Conservation (phyloP, 1,140 invertebrate genomes). For the Eupristina koningsbergeri region DNA sequence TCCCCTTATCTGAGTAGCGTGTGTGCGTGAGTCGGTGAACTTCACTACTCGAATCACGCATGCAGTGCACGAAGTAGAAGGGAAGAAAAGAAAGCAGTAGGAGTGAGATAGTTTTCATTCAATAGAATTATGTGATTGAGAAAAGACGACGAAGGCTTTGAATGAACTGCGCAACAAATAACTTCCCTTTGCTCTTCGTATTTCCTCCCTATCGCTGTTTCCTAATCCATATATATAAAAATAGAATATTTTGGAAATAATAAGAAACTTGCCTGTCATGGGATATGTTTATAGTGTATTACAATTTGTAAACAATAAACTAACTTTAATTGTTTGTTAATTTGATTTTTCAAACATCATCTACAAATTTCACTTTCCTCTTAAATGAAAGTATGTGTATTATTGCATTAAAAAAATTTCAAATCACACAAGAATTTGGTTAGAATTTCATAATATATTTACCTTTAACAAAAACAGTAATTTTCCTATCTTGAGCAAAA, state of each 20-base stretch:
- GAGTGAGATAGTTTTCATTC: constrained; percentile 8
- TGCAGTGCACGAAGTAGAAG: constrained; percentile 7
- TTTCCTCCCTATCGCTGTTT: not conserved
- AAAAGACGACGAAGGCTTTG: not conserved
- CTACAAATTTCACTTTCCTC: too few species aligned
- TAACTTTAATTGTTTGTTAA: too few species aligned
- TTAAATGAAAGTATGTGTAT: too few species aligned
- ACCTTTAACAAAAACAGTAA: too few species aligned
- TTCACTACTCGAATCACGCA: not conserved
- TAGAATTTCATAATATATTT: too few species aligned
- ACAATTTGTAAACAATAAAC: too few species aligned
- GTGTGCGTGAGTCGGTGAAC: not conserved
- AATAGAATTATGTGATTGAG: constrained; percentile 19
- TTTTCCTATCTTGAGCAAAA: too few species aligned
- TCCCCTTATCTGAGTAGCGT: constrained; percentile 53
- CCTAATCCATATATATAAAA: not conserved
- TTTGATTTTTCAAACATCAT: too few species aligned
- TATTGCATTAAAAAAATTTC: too few species aligned
- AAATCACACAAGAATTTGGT: too few species aligned
- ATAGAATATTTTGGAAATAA: not conserved
- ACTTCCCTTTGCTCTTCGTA: constrained; percentile 6
- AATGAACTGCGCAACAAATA: not conserved
- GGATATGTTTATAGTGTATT: too few species aligned
- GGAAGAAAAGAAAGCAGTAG: not conserved
- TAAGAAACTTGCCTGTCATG: too few species aligned